Evolutionary conservation across 1,140 invertebrate genomes (phyloP).

Genomic region (Drosophila burlai): DNA sequence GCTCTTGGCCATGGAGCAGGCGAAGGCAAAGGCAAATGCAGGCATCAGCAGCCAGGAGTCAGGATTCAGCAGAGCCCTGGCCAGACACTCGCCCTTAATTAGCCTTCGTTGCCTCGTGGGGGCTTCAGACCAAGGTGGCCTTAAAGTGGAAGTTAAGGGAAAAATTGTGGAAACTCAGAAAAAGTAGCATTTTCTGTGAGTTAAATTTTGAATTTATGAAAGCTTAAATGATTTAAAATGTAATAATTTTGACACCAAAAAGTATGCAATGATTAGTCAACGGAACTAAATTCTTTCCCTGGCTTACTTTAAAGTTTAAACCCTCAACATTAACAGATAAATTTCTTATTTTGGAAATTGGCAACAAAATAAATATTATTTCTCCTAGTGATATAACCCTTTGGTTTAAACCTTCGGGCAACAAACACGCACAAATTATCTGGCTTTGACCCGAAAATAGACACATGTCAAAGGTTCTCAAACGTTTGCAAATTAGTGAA

Average conservation of each 20-base stretch:
- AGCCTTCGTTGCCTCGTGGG: conserved; percentile 10
- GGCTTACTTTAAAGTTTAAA: not conserved
- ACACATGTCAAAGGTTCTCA: conserved; percentile 57
- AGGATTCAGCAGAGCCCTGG: conserved; percentile 12
- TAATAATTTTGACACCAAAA: not conserved
- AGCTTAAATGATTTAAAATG: not conserved
- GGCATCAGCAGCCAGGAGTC: conserved; percentile 21
- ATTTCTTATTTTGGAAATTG: too few relatives aligned
- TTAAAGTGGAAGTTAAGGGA: not conserved
- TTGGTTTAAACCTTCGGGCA: not conserved
- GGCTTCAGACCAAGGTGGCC: conserved; percentile 12
- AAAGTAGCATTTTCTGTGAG: not conserved
- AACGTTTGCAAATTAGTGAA: conserved; percentile 53
- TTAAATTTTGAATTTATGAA: not conserved
- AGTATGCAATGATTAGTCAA: not conserved
- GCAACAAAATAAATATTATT: not conserved
- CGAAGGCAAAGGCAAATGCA: conserved; percentile 31
- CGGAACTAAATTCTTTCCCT: not conserved
- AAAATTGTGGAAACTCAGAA: not conserved
- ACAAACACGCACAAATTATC: not conserved
- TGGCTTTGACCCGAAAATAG: conserved; percentile 48
- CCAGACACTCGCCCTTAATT: conserved; percentile 56
- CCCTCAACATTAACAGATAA: too few relatives aligned
- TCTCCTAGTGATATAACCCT: not conserved
- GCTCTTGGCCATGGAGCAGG: conserved; percentile 53